Evolutionary conservation across 2,888 invertebrate species (phyloP), one percentile per base, ranked within the genome.

Genomic region (Muschampia plurimacula): DNA sequence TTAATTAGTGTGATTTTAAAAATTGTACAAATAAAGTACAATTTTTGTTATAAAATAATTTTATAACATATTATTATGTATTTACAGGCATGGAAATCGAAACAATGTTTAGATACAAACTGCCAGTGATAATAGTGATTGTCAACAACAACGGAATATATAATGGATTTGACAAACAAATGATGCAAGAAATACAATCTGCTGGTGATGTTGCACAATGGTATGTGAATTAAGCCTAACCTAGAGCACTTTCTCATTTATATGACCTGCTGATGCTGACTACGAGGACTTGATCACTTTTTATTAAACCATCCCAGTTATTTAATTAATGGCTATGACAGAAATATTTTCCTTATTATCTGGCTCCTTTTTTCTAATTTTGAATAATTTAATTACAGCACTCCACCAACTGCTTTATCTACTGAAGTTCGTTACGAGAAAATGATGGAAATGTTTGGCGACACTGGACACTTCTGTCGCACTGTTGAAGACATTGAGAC

Each of bases 101-200:
- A 93, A 99, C 99, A 0, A 98, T 99, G 96, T 96, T 97, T 84
- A 97, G 99, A 74, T 99, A 99, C 90, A 97, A 98, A 82, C 93
- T 99, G 78, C 99, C 99, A 0, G 96, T 99, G 41, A 96, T 98
- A 49, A 96, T 99, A 73, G 95, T 99, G 3, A 96, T 99, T 75
- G 96, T 99, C 7, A 99, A 99, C 90, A 99, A 99, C 93, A 98
- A 97, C 85, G 99, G 99, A 32, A 99, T 99, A 84, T 98, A 98
- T 86, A 96, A 97, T 67, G 99, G 99, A 7, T 95, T 99, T 75
- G 97, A 97, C 82, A 95, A 95, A 76, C 97, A 97, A 28, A 96
- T 96, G 9, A 97, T 96, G 90, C 91, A 95, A 55, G 96, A 96
- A 63, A 95, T 98, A 62, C 96, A 96, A 81, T 94, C 95, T 2